Conservation (phyloP, 2,113 vertebrate species). For the Labeo catla region DNA sequence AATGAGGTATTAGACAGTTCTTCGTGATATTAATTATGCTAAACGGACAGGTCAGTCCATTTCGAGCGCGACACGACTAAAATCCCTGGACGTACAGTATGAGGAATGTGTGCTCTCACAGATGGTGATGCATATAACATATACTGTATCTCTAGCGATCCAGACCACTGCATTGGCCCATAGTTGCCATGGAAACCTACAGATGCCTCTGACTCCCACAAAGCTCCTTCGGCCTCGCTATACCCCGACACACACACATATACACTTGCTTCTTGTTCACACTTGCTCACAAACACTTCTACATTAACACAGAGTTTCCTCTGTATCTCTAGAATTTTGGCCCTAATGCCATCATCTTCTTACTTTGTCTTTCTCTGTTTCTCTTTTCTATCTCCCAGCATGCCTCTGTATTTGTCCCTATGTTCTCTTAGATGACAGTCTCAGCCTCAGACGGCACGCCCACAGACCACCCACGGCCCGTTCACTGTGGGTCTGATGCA, state of each 20-base stretch:
- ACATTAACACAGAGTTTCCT: constrained; percentile 37
- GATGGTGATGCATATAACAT: constrained; percentile 53
- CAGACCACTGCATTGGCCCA: constrained; percentile 54
- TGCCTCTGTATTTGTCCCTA: constrained; percentile 3
- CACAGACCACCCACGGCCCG: neutral
- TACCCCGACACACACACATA: constrained; percentile 33
- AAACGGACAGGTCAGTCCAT: constrained; percentile 28
- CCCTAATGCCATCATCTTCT: neutral
- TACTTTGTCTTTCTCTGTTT: neutral
- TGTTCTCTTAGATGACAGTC: constrained; percentile 9
- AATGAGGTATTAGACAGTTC: constrained; percentile 28
- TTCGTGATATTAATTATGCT: constrained; percentile 28
- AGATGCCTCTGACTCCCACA: constrained; percentile 58
- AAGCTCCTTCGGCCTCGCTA: constrained; percentile 49
- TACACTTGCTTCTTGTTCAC: constrained; percentile 26
- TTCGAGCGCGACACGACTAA: constrained; percentile 23
- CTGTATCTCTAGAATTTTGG: constrained; percentile 29
- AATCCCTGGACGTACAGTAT: constrained; percentile 35
- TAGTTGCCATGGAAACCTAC: constrained; percentile 59
- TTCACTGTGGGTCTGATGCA: neutral
- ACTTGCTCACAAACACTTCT: neutral
- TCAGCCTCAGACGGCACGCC: constrained; percentile 15
- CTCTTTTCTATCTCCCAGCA: neutral
- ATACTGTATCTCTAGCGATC: constrained; percentile 44
- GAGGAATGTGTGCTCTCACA: constrained; percentile 42